Conservation (phyloP, 2,888 invertebrate species). For the Dioctria linearis region DNA sequence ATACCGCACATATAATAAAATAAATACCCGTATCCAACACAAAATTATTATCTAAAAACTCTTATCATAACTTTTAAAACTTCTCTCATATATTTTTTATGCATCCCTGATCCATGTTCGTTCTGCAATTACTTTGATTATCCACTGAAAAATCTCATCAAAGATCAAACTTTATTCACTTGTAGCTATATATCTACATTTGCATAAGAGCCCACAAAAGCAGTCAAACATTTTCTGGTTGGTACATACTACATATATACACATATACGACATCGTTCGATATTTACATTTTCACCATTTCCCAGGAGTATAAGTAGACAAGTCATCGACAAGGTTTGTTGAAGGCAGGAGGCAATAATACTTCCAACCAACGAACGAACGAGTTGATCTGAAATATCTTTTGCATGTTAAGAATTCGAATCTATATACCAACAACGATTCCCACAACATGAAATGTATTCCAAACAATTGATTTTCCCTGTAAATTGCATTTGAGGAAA, state of each 20-base stretch:
- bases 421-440: neutral
- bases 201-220: conserved; percentile 19
- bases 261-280: neutral
- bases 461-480: conserved; percentile 39
- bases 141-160: too few species aligned
- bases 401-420: conserved; percentile 23
- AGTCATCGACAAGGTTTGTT: conserved; percentile 12
- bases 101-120: too few species aligned
- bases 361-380: neutral
- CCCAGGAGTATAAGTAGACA: conserved; percentile 1
- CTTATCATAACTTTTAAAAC: too few species aligned
- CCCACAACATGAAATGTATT: conserved; percentile 12
- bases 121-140: too few species aligned
- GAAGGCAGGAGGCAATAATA: conserved; percentile 1
- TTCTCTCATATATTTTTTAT: too few species aligned
- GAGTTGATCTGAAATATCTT: conserved; percentile 20
- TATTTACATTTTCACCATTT: neutral
- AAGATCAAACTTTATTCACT: neutral
- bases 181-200: neutral
- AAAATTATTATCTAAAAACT: too few species aligned
- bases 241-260: neutral
- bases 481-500: conserved; percentile 39
- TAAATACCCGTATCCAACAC: too few species aligned
- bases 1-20: too few species aligned
- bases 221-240: conserved; percentile 10